phyloP scores from a whole-genome alignment of 2,113 vertebrate genomes.

The Rhabdornis inornatus region DNA sequence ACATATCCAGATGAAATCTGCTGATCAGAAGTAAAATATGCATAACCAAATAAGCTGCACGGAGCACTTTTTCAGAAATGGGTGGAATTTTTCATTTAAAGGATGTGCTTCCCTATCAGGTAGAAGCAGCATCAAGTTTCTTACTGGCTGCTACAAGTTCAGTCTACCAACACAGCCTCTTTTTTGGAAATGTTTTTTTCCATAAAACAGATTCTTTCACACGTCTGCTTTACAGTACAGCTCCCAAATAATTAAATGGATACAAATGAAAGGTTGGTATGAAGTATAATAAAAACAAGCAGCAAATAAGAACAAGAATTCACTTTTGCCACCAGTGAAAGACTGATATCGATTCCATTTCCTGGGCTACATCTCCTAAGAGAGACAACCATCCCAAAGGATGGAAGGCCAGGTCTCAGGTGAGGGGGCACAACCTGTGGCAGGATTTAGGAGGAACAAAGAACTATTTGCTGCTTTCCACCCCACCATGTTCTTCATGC shows the following conservation, averaged over 20 bases:
- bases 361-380: neutral
- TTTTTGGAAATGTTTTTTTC: neutral
- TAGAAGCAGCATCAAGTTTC: conserved; percentile 2
- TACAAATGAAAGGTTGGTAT: neutral
- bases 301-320: neutral
- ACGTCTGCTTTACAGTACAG: neutral
- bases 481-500: neutral
- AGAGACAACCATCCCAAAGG: neutral
- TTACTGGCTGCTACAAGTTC: neutral
- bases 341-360: neutral
- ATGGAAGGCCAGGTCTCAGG: neutral
- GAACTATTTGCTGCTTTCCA: neutral
- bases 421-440: neutral
- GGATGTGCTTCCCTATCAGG: neutral
- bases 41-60: neutral
- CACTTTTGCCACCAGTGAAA: neutral
- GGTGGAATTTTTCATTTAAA: neutral
- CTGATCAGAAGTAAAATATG: neutral
- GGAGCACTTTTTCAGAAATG: neutral
- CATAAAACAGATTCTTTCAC: neutral
- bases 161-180: neutral
- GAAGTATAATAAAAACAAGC: neutral
- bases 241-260: neutral
- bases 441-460: neutral
- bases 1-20: neutral